Conservation (phyloP, 2,888 invertebrate species). For the Epinotia brunnichana region DNA sequence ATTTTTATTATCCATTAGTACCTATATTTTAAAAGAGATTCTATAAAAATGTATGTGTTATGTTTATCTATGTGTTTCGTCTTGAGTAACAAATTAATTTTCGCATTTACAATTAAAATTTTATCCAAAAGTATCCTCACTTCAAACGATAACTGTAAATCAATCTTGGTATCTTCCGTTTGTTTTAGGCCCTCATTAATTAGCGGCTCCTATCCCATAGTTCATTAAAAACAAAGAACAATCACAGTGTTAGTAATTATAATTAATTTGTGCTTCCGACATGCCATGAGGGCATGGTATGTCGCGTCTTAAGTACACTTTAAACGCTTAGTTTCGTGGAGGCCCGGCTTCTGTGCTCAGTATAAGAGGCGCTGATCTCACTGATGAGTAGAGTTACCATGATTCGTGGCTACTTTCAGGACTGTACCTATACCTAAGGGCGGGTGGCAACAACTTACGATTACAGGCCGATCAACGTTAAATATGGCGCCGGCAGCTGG, state of each 20-base stretch:
- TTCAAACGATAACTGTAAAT: neutral
- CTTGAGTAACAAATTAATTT: too few relatives aligned
- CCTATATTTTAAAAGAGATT: too few relatives aligned
- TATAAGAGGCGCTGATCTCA: slow-evolving; percentile 36
- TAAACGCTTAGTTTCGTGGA: slow-evolving; percentile 15
- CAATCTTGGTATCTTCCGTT: neutral
- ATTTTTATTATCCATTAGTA: too few relatives aligned
- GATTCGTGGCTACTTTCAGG: neutral
- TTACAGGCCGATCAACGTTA: too few relatives aligned
- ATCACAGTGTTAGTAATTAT: slow-evolving; percentile 19
- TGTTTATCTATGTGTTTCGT: too few relatives aligned
- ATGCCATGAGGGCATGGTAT: slow-evolving; percentile 15
- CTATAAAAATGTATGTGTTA: too few relatives aligned
- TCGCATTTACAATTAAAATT: neutral
- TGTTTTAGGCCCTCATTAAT: neutral
- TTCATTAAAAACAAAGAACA: neutral
- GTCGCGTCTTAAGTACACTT: slow-evolving; percentile 23
- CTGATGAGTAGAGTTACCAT: slow-evolving; percentile 29
- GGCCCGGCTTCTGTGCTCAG: slow-evolving; percentile 26
- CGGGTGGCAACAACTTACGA: too few relatives aligned
- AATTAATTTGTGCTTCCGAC: slow-evolving; percentile 30
- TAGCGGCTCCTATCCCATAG: slow-evolving; percentile 1
- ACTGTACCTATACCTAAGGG: too few relatives aligned
- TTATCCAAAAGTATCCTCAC: neutral
- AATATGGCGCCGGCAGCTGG: too few relatives aligned